Percentiles rank a stretch among this genome's conserved stretches.
These are phyloP conservation scores for Dicranocentrus wangi DNA, from an alignment of 2,888 invertebrate genomes.

Conservation along the genomic window DNA sequence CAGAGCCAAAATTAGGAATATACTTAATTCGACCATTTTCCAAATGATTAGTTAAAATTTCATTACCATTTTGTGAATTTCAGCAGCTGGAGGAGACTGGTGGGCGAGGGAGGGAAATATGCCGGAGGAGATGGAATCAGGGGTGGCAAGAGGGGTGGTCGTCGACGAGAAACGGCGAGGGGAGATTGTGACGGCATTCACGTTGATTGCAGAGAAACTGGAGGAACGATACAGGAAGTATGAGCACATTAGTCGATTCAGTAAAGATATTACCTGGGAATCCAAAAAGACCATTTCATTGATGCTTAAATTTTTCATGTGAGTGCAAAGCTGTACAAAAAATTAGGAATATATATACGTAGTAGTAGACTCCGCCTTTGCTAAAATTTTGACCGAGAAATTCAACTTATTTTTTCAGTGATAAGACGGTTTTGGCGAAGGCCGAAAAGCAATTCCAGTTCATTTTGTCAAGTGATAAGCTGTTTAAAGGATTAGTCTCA, in stretches of 20 bases:
- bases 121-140: too few relatives aligned
- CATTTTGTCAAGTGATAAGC: conserved; percentile 16
- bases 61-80: too few relatives aligned
- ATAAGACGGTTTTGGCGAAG: neutral
- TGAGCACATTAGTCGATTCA: conserved; percentile 16
- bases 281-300: conserved; percentile 29
- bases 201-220: conserved; percentile 13
- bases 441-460: conserved; percentile 18
- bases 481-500: conserved; percentile 25
- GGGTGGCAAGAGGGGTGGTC: too few relatives aligned
- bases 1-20: too few relatives aligned
- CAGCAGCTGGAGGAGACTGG: too few relatives aligned
- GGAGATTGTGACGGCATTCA: neutral
- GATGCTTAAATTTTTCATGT: conserved; percentile 30
- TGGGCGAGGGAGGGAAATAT: too few relatives aligned
- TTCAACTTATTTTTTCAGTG: conserved; percentile 15
- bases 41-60: too few relatives aligned
- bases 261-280: conserved; percentile 49
- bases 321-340: neutral
- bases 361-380: neutral
- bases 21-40: too few relatives aligned
- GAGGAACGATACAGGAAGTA: conserved; percentile 25
- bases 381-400: neutral
- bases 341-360: too few relatives aligned
- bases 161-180: too few relatives aligned